Percentiles rank a stretch among this genome's conserved stretches.
Conservation (phyloP, 2,797 vertebrate species). For the Sarcophilus harrisii region DNA sequence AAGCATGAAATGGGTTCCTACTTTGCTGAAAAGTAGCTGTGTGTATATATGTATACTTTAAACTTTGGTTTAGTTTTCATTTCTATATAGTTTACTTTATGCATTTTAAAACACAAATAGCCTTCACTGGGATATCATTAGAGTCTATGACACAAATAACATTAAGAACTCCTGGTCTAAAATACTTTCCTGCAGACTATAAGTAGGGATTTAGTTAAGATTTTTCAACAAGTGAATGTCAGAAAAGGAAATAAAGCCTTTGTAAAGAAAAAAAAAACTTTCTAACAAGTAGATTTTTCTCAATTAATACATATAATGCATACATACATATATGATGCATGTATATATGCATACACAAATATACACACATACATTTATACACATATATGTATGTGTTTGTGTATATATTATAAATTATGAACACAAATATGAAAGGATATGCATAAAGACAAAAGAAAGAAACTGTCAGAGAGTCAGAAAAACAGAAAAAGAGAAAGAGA, state of each 20-base stretch:
- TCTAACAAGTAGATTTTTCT: background rate
- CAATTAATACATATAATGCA: too few relatives aligned
- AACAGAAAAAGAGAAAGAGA: too few relatives aligned
- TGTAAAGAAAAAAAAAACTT: background rate
- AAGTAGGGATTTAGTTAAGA: background rate
- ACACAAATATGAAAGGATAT: background rate
- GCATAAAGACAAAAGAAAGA: background rate
- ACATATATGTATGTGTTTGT: background rate
- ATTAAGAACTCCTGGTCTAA: background rate
- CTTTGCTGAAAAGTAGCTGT: background rate
- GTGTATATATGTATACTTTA: too few relatives aligned
- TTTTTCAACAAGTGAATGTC: background rate
- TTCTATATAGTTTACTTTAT: background rate
- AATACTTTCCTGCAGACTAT: background rate
- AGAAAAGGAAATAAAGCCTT: background rate
- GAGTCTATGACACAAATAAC: background rate
- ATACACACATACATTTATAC: background rate
- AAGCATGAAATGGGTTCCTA: background rate
- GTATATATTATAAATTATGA: background rate
- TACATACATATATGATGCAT: too few relatives aligned
- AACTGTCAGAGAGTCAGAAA: background rate
- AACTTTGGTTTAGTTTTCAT: too few relatives aligned
- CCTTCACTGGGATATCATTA: background rate
- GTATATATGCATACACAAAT: too few relatives aligned
- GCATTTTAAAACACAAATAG: background rate